phyloP scores from a whole-genome alignment of 2,113 vertebrate species.

The Chaetodon auriga region DNA sequence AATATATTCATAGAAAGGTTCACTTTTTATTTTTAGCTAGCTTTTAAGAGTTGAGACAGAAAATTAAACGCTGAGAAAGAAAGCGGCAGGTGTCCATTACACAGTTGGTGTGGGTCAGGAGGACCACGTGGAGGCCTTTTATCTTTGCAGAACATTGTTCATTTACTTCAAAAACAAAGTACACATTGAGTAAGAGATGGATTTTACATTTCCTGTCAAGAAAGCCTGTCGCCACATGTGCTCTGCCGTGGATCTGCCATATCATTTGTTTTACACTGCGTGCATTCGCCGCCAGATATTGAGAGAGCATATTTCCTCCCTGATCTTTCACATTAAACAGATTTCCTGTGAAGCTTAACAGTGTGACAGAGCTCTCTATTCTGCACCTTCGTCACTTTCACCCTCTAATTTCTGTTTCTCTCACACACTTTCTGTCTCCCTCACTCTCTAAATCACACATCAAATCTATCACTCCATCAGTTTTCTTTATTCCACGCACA shows the following conservation, averaged over 20 bases:
- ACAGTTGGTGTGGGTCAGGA: conserved; percentile 7
- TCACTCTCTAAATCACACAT: conserved; percentile 63
- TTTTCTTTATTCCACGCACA: conserved; percentile 47
- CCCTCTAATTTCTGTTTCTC: conserved; percentile 48
- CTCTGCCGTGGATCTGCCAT: conserved; percentile 49
- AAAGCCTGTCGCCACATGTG: conserved; percentile 60
- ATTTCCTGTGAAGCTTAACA: conserved; percentile 69
- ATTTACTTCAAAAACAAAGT: conserved; percentile 47
- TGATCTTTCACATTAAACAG: conserved; percentile 74
- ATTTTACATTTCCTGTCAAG: conserved; percentile 60
- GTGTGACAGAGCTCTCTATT: conserved; percentile 63
- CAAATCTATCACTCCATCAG: conserved; percentile 57
- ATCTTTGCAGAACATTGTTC: conserved; percentile 37
- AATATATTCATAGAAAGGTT: neutral
- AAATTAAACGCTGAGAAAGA: neutral
- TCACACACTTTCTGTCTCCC: conserved; percentile 42
- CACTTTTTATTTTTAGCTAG: neutral
- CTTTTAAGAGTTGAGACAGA: conserved; percentile 9
- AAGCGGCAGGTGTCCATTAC: neutral
- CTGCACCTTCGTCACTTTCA: conserved; percentile 54
- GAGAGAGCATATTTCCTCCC: conserved; percentile 62
- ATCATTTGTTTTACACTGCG: conserved; percentile 64
- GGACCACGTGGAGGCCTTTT: conserved; percentile 19
- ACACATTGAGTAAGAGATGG: conserved; percentile 31
- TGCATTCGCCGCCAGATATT: conserved; percentile 43